Percentiles rank a stretch among this genome's conserved stretches.
Evolutionary conservation across 2,888 invertebrate genomes (phyloP).

Genomic region (Prenolepis imparis): DNA sequence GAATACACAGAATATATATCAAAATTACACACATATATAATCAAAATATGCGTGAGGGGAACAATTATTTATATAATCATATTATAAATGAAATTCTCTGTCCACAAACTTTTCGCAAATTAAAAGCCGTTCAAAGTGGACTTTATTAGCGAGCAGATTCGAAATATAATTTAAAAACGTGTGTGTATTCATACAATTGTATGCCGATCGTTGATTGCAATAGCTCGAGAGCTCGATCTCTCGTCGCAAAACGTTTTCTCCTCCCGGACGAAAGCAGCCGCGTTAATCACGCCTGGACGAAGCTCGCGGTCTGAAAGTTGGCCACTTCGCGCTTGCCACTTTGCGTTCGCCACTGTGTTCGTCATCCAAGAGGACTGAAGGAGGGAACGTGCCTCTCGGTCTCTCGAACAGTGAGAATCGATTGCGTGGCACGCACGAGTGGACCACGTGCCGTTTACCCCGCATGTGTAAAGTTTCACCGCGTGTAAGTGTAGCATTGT

Average conservation of each 20-base stretch:
- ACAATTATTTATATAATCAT: background rate
- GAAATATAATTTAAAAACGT: constrained; percentile 1
- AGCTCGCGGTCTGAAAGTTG: constrained; percentile 49
- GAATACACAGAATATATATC: too few relatives aligned
- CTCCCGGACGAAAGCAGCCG: constrained; percentile 21
- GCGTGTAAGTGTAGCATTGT: constrained; percentile 72
- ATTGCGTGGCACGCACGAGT: constrained; percentile 51
- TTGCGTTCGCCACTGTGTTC: constrained; percentile 44
- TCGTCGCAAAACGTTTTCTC: constrained; percentile 46
- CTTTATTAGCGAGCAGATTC: background rate
- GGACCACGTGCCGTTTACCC: constrained; percentile 60
- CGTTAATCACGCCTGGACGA: constrained; percentile 68
- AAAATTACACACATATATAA: background rate
- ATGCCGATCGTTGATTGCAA: background rate
- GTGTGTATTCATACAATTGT: background rate
- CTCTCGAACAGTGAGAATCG: constrained; percentile 50
- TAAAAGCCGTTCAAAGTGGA: background rate
- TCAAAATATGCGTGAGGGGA: background rate
- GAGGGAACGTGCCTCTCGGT: constrained; percentile 28
- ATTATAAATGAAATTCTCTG: background rate
- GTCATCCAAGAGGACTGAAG: constrained; percentile 25
- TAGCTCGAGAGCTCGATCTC: background rate
- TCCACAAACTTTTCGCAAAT: background rate
- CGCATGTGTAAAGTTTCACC: constrained; percentile 58
- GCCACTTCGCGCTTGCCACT: constrained; percentile 66